Evolutionary conservation across 2,797 vertebrate species (phyloP).

Genomic region (Liasis olivaceus): DNA sequence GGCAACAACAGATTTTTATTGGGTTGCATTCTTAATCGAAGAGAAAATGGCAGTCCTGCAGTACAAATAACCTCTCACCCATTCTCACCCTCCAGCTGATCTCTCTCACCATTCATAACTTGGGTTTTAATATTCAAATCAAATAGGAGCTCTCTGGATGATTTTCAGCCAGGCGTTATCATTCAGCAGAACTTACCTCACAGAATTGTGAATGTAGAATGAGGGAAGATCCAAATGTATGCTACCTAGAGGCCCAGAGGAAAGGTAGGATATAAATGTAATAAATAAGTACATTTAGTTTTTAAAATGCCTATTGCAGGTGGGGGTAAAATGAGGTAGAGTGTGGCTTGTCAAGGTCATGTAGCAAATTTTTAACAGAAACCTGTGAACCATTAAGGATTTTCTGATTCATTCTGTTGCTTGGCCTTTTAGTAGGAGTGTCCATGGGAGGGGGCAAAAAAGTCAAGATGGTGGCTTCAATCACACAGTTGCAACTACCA

Average conservation of each 20-base stretch:
- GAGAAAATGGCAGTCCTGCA: background rate
- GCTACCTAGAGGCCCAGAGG: background rate
- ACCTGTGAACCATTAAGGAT: background rate
- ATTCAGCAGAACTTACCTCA: background rate
- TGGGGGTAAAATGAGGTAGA: background rate
- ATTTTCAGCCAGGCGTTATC: background rate
- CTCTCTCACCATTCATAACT: background rate
- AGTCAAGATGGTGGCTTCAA: background rate
- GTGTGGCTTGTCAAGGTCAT: background rate
- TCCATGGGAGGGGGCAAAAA: background rate
- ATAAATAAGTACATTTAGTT: background rate
- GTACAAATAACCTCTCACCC: background rate
- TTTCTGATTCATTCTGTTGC: background rate
- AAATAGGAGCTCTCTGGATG: background rate
- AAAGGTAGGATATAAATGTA: background rate
- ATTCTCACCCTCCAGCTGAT: background rate
- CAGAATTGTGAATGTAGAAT: background rate
- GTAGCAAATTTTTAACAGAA: background rate
- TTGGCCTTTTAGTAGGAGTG: background rate
- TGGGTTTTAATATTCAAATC: background rate
- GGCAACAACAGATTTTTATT: background rate
- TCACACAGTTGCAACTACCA: background rate
- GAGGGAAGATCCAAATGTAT: background rate
- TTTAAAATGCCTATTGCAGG: background rate
- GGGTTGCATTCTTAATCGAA: background rate